These are phyloP conservation scores for Microplitis deprimator DNA, from an alignment of 2,888 invertebrate genomes.

Conservation along the genomic window DNA sequence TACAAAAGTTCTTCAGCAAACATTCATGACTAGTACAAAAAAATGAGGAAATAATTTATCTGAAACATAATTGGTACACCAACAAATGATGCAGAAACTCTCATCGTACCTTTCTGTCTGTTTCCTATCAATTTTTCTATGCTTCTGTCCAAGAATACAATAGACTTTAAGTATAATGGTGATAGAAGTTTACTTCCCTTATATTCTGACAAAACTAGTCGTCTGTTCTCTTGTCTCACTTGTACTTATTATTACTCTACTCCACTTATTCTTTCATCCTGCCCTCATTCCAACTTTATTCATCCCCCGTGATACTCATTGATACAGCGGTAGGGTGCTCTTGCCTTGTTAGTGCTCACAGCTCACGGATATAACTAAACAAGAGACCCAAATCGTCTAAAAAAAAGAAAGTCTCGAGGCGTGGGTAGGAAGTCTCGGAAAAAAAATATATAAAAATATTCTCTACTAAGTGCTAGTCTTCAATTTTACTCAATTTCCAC, in stretches of 20 bases:
- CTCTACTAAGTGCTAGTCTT: slow-evolving; percentile 27
- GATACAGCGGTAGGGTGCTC: not conserved
- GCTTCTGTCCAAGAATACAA: slow-evolving; percentile 21
- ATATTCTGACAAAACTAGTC: slow-evolving; percentile 9
- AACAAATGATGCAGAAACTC: not conserved
- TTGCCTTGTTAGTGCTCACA: slow-evolving; percentile 24
- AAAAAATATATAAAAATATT: not conserved
- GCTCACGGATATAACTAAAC: not conserved
- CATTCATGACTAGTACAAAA: not conserved
- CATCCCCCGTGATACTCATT: slow-evolving; percentile 16
- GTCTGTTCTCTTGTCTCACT: slow-evolving; percentile 17
- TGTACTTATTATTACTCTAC: not conserved
- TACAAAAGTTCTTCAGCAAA: not conserved
- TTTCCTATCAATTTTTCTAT: slow-evolving; percentile 17
- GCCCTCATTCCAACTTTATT: slow-evolving; percentile 1
- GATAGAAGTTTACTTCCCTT: not conserved
- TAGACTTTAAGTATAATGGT: slow-evolving; percentile 21
- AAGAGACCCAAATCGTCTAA: not conserved
- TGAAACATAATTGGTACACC: not conserved
- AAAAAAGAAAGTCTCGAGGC: not conserved
- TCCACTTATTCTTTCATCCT: slow-evolving; percentile 2
- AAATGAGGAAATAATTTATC: not conserved
- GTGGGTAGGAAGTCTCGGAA: not conserved
- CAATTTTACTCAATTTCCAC: slow-evolving; percentile 41
- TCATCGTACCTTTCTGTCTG: slow-evolving; percentile 4